Base-by-base conservation (phyloP, 1,140 invertebrate genomes). In the Leptestheria dahalacensis region DNA sequence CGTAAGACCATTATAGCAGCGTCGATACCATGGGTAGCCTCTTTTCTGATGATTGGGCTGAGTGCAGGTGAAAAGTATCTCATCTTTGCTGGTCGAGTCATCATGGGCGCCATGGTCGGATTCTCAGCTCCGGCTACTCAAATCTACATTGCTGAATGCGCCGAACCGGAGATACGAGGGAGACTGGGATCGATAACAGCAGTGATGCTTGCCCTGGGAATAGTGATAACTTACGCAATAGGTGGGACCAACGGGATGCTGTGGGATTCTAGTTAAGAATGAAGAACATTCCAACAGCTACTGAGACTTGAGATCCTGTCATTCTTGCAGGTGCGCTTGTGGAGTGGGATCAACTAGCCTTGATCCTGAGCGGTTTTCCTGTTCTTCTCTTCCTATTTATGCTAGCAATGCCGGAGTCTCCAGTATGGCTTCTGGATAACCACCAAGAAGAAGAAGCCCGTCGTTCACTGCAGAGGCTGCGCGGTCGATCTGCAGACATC, bases 131-230 rank as follows among this genome's bases (percentile, higher is more conserved):
- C 33, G 20, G 28, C 2, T 18, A 0, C 41, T 15, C 29, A 50
- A 4, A 71, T 65, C 66, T 81, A 79, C 64, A 67, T 79, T 6
- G 80, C 80, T 50, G 85, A 87, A 71, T 80, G 83, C 48, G 76
- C 81, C 0, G 78, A 83, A 60, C 74, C 75, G n/a, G 72, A 74
- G 4, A 71, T 84, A 0, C 75, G 91, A 64, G 89, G 89, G 11
- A 77, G 83, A 1, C 71, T 91, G 0, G 88, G 87, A 10, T 86
- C 88, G 0, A 81, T 88, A 60, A 79, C 90, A 62, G 87, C 92
- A 66, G 70, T 88, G 3, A 85, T 85, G 65, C 79, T 84, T 48
- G 79, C 79, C 10, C 61, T 85, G 15, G 91, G 91, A 6, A 81
- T 91, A 62, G 68, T 92, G 0, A 77, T 84, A 26, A 75, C 84